phyloP scores from a whole-genome alignment of 2,888 invertebrate genomes.

The Cantharis lateralis region DNA sequence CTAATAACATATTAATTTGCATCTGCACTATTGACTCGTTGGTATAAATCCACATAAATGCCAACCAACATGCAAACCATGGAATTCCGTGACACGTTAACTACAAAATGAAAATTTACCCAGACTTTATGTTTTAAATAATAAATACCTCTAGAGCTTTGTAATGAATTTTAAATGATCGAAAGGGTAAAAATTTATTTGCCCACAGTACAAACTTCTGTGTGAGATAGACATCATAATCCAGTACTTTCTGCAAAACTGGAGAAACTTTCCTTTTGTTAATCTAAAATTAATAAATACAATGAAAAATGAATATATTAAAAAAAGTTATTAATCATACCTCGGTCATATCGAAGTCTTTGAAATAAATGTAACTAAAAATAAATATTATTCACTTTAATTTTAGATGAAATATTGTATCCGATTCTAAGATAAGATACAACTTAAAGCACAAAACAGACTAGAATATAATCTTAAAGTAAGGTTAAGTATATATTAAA shows the following conservation, averaged over 20 bases:
- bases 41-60: conserved; percentile 77
- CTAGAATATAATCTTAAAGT: too few relatives aligned
- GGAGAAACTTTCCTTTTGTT: conserved; percentile 53
- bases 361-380: not conserved
- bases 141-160: conserved; percentile 61
- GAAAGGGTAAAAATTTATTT: conserved; percentile 57
- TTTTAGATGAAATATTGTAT: not conserved
- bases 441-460: too few relatives aligned
- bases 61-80: conserved; percentile 80
- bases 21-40: conserved; percentile 73
- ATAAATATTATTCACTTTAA: not conserved
- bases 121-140: not conserved
- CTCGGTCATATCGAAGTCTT: not conserved
- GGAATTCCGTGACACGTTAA: conserved; percentile 87
- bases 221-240: conserved; percentile 60
- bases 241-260: conserved; percentile 58
- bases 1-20: conserved; percentile 84
- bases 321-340: not conserved
- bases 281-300: not conserved
- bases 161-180: conserved; percentile 61
- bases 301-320: not conserved
- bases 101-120: conserved; percentile 52
- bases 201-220: conserved; percentile 60
- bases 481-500: not conserved
- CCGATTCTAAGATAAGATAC: not conserved